phyloP scores from a whole-genome alignment of 2,888 invertebrate genomes.

The Lasioglossum oenotherae region DNA sequence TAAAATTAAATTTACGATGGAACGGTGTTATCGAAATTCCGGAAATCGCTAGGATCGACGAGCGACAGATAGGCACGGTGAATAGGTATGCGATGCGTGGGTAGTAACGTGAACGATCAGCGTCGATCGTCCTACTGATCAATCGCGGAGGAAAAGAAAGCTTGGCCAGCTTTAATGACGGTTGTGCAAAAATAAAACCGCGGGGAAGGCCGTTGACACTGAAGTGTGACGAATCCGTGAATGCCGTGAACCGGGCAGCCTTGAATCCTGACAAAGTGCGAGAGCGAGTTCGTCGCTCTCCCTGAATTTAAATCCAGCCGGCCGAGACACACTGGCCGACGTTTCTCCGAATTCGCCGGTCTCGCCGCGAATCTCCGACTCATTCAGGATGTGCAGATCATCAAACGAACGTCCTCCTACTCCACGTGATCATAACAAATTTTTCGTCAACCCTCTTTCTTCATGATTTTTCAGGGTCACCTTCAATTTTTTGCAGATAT shows the following conservation, averaged over 20 bases:
- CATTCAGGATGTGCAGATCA: background rate
- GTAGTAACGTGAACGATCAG: conserved; percentile 13
- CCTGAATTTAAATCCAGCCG: conserved; percentile 40
- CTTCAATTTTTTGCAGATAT: too few relatives aligned
- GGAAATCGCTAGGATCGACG: background rate
- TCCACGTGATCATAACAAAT: too few relatives aligned
- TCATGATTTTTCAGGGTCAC: too few relatives aligned
- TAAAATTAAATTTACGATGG: background rate
- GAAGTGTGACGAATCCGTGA: conserved; percentile 67
- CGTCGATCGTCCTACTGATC: conserved; percentile 6
- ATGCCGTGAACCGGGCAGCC: conserved; percentile 56
- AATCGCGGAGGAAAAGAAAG: conserved; percentile 46
- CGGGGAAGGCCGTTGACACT: conserved; percentile 65
- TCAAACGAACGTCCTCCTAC: background rate
- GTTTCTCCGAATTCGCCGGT: conserved; percentile 3
- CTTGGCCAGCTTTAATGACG: conserved; percentile 44
- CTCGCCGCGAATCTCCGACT: background rate
- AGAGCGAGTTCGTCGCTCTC: conserved; percentile 65
- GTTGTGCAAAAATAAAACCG: conserved; percentile 67
- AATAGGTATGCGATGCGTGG: conserved; percentile 21
- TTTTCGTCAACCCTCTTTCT: too few relatives aligned
- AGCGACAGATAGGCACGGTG: background rate
- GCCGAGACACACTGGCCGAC: background rate
- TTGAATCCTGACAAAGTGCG: conserved; percentile 65
- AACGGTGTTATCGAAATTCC: background rate